A percentile compares a stretch with the other conserved stretches of the same genome.
These are phyloP conservation scores for Eupithecia tripunctaria DNA, from an alignment of 2,888 invertebrate species.

Conservation along the genomic window DNA sequence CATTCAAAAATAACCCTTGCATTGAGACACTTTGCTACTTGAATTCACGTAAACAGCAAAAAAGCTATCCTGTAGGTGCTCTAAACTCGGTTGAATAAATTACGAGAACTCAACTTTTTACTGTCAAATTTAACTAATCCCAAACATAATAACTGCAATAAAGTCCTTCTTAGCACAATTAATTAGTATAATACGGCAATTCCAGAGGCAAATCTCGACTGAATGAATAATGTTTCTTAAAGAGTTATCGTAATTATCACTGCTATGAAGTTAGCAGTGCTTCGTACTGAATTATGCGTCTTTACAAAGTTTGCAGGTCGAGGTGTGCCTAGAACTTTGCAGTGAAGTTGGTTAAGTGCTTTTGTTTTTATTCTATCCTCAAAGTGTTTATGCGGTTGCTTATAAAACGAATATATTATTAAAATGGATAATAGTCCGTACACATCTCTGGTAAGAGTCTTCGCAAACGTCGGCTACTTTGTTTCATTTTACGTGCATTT, in stretches of 20 bases:
- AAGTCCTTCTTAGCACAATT: constrained; percentile 77
- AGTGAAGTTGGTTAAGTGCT: constrained; percentile 26
- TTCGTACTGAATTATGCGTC: constrained; percentile 63
- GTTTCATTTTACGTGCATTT: background rate
- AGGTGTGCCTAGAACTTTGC: background rate
- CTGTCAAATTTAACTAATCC: constrained; percentile 62
- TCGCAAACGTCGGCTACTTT: background rate
- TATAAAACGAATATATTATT: background rate
- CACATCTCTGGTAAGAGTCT: background rate
- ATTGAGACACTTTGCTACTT: background rate
- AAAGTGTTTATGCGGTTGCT: background rate
- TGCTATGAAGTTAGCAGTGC: constrained; percentile 75
- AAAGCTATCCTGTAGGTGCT: background rate
- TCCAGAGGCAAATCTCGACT: constrained; percentile 77
- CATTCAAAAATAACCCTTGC: background rate
- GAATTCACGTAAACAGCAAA: background rate
- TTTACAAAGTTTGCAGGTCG: constrained; percentile 18
- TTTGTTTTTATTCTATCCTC: constrained; percentile 11
- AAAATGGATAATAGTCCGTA: background rate
- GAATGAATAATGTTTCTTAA: constrained; percentile 79
- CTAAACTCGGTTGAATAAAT: constrained; percentile 30
- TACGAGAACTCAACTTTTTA: constrained; percentile 34
- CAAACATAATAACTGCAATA: constrained; percentile 70
- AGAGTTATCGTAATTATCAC: constrained; percentile 80
- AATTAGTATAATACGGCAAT: constrained; percentile 83